Conservation (phyloP, 2,113 vertebrate species). For the Acrocephalus arundinaceus region DNA sequence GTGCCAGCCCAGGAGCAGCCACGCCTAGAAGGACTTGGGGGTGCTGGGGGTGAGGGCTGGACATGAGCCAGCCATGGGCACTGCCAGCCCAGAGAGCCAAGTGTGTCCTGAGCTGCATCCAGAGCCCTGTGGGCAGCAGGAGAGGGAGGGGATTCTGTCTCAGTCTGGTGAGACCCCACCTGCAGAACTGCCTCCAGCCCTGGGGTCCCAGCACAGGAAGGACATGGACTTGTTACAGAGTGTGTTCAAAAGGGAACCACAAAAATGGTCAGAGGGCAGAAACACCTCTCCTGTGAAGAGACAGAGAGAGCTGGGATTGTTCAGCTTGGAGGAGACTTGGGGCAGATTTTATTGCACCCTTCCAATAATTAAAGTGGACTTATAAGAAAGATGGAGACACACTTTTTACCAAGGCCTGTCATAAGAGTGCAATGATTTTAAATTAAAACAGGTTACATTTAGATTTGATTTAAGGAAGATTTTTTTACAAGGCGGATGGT, state of each 20-base stretch:
- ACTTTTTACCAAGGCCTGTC: background rate
- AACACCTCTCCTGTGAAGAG: background rate
- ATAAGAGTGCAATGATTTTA: background rate
- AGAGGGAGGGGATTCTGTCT: background rate
- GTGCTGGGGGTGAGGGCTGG: background rate
- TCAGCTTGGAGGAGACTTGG: background rate
- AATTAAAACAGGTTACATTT: background rate
- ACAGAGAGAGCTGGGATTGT: background rate
- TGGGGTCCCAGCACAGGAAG: background rate
- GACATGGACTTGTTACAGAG: background rate
- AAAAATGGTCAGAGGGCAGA: background rate
- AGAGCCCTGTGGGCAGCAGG: background rate
- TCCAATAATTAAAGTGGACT: background rate
- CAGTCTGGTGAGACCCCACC: background rate
- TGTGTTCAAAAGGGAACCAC: accelerated
- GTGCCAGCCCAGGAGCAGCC: background rate
- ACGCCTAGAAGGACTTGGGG: background rate
- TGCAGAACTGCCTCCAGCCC: background rate
- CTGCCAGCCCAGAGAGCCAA: background rate
- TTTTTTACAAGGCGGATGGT: background rate
- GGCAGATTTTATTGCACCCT: background rate
- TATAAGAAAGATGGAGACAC: background rate
- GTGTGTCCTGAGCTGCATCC: background rate
- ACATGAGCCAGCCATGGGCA: background rate
- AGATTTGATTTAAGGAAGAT: background rate